These are phyloP conservation scores for Elgaria multicarinata DNA, from an alignment of 2,113 vertebrate genomes.

Conservation along the genomic window DNA sequence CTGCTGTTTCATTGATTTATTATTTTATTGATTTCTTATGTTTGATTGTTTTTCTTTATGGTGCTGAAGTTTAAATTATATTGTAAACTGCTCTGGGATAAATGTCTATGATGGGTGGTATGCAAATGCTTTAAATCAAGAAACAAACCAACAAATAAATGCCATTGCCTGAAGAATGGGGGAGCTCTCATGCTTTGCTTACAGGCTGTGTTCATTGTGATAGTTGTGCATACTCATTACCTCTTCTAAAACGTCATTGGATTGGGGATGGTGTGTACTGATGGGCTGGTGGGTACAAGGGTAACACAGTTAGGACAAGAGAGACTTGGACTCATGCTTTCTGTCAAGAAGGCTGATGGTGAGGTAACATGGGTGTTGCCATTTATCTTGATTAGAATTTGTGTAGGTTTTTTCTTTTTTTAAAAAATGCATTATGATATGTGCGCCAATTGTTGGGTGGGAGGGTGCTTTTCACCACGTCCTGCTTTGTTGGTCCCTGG, in stretches of 20 bases:
- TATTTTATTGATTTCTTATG: neutral
- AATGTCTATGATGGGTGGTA: neutral
- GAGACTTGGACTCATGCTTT: neutral
- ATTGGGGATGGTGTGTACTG: neutral
- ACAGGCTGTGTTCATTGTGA: neutral
- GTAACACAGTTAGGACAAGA: neutral
- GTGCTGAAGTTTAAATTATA: neutral
- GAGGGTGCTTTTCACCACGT: too few species aligned
- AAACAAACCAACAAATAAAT: neutral
- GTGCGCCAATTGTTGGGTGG: too few species aligned
- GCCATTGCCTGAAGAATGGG: too few species aligned
- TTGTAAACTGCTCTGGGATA: neutral
- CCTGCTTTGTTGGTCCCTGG: too few species aligned
- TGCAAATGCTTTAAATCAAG: neutral
- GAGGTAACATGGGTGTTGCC: neutral
- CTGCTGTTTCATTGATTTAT: neutral
- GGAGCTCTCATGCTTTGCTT: neutral
- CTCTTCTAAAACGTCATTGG: neutral
- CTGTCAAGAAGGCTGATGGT: neutral
- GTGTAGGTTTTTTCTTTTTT: neutral
- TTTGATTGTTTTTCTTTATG: neutral
- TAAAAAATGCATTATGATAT: too few species aligned
- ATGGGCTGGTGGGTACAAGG: neutral
- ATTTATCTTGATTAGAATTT: neutral
- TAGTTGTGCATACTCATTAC: neutral